Percentiles rank a stretch among this genome's conserved stretches.
phyloP scores from a whole-genome alignment of 2,113 vertebrate genomes.

The Oreochromis spilurus region DNA sequence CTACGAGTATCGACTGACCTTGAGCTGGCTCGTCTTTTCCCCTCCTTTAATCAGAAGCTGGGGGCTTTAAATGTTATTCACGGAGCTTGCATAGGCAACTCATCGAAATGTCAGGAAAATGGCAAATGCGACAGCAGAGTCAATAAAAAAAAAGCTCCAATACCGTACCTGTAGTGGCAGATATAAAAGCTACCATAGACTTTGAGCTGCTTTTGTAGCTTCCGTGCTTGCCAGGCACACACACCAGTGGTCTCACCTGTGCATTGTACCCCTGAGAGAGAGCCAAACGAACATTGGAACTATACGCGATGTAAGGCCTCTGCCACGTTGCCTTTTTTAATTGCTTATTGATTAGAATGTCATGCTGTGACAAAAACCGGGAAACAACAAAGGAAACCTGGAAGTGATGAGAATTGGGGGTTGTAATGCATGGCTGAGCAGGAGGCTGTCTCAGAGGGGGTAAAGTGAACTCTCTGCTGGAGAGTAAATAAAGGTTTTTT shows the following conservation, averaged over 20 bases:
- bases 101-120: constrained; percentile 17
- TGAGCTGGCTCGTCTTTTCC: constrained; percentile 39
- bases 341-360: constrained; percentile 65
- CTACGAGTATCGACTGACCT: constrained; percentile 46
- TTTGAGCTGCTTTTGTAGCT: not conserved
- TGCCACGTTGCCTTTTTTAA: constrained; percentile 53
- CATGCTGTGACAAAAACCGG: constrained; percentile 42
- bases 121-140: not conserved
- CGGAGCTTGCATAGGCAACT: not conserved
- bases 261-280: not conserved
- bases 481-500: not conserved
- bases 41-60: constrained; percentile 13
- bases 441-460: constrained; percentile 20
- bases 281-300: not conserved
- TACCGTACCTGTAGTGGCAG: not conserved
- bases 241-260: not conserved
- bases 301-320: constrained; percentile 7
- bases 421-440: constrained; percentile 23
- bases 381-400: constrained; percentile 42
- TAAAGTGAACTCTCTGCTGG: constrained; percentile 30
- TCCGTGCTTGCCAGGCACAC: not conserved
- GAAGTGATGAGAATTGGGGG: constrained; percentile 35
- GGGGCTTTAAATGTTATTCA: constrained; percentile 7
- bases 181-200: not conserved
- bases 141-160: not conserved